Percentiles rank a stretch among this genome's conserved stretches.
Conservation (phyloP, 2,797 vertebrate species). For the Liasis olivaceus region DNA sequence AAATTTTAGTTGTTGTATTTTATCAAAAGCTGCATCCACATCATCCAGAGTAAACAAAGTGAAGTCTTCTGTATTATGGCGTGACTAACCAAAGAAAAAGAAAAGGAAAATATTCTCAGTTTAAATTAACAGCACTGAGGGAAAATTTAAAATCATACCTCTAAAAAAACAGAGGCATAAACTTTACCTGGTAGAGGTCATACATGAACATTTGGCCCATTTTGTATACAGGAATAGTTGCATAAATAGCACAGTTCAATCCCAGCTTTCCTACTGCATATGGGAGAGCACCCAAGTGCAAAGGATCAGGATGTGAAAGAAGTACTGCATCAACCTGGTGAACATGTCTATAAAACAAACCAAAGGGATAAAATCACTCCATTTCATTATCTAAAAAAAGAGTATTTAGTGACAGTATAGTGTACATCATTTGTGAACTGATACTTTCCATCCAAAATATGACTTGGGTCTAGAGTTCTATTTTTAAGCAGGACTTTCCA, state of each 20-base stretch:
- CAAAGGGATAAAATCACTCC: neutral
- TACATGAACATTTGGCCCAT: constrained; percentile 99
- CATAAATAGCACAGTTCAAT: constrained; percentile 96
- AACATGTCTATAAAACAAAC: constrained; percentile 81
- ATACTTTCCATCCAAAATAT: neutral
- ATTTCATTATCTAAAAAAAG: neutral
- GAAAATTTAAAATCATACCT: neutral
- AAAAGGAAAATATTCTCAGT: constrained; percentile 35
- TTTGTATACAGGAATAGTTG: constrained; percentile 98
- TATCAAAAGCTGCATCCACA: constrained; percentile 97
- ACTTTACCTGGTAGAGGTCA: constrained; percentile 93
- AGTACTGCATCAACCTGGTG: constrained; percentile 97
- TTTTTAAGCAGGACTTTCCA: neutral
- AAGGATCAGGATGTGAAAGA: constrained; percentile 93
- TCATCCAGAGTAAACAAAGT: constrained; percentile 94
- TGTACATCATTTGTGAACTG: neutral
- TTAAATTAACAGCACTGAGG: neutral
- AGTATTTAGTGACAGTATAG: neutral
- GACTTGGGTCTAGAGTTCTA: neutral
- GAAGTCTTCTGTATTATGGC: constrained; percentile 98
- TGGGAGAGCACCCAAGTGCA: constrained; percentile 94
- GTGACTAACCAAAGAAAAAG: constrained; percentile 79
- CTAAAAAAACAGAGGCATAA: neutral
- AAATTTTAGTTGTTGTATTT: constrained; percentile 98
- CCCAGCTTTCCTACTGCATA: constrained; percentile 97